A percentile compares a stretch with the other conserved stretches of the same genome.
Conservation (phyloP, 2,797 vertebrate species). For the Phrynocephalus forsythii region DNA sequence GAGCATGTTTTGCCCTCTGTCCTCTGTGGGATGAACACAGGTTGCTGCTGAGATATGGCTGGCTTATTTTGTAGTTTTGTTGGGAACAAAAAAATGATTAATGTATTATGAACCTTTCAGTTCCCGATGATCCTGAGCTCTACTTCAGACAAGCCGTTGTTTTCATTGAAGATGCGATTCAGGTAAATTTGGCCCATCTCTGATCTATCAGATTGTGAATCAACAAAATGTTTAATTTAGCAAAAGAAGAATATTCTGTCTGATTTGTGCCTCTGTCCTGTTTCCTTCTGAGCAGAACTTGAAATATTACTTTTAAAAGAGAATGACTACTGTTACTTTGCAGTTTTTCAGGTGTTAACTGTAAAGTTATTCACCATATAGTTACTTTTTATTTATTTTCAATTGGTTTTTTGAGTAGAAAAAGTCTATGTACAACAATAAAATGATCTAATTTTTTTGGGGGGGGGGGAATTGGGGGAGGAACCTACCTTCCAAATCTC, state of each 20-base stretch:
- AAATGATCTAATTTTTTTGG: not conserved
- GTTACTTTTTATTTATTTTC: not conserved
- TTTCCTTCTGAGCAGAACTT: not conserved
- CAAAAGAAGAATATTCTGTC: not conserved
- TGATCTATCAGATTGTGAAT: not conserved
- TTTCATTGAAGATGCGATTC: conserved; percentile 94
- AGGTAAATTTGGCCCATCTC: conserved; percentile 74
- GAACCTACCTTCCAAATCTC: not conserved
- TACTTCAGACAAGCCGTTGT: conserved; percentile 90
- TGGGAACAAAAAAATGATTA: not conserved
- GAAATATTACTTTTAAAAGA: not conserved
- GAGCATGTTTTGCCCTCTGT: not conserved
- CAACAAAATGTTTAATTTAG: fast-evolving
- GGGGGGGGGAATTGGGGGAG: too few species aligned
- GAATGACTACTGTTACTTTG: not conserved
- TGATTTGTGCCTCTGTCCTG: not conserved
- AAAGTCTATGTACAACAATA: not conserved
- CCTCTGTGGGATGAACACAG: not conserved
- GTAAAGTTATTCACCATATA: not conserved
- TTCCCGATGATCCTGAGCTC: conserved; percentile 70
- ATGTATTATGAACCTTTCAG: conserved; percentile 46
- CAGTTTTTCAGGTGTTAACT: not conserved
- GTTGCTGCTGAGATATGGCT: not conserved
- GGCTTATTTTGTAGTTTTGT: not conserved
- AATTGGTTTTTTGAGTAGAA: not conserved